Evolutionary conservation across 1,140 invertebrate species (phyloP).

Genomic region (Gonatopus flavifemur): DNA sequence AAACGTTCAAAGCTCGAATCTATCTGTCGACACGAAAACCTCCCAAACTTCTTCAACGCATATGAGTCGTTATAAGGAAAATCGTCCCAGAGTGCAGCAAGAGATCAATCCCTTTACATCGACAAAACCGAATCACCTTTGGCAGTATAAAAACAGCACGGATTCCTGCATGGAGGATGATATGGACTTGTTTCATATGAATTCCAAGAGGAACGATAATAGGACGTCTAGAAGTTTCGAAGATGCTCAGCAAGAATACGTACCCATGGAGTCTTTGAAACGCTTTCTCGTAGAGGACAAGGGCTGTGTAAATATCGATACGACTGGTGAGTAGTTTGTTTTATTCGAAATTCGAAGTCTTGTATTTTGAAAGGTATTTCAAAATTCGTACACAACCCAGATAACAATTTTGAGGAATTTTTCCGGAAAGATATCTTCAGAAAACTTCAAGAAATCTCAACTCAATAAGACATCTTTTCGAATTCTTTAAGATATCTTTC

Average conservation of each 20-base stretch:
- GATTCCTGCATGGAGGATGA: constrained; percentile 30
- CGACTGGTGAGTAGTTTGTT: constrained; percentile 44
- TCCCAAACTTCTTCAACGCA: no score
- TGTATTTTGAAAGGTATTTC: no score
- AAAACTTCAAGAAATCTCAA: no score
- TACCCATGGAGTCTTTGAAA: constrained; percentile 51
- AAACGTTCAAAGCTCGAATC: constrained; percentile 7
- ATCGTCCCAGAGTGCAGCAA: neutral
- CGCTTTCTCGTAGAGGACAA: constrained; percentile 41
- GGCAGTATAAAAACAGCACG: constrained; percentile 23
- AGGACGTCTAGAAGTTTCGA: constrained; percentile 34
- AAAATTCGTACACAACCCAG: no score
- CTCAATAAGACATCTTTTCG: no score
- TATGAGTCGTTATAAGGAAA: constrained; percentile 15
- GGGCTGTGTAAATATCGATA: constrained; percentile 27
- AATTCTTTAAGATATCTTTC: no score
- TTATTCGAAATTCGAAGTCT: no score
- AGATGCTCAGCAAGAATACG: constrained; percentile 44
- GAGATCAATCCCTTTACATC: constrained; percentile 2
- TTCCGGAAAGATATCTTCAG: no score
- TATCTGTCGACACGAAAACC: no score
- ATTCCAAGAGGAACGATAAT: constrained; percentile 22
- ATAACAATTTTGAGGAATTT: no score
- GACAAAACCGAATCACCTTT: constrained; percentile 28
- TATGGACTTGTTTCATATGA: constrained; percentile 27